Evolutionary conservation across 2,888 invertebrate species (phyloP).

Genomic region (Cerastoderma edule): DNA sequence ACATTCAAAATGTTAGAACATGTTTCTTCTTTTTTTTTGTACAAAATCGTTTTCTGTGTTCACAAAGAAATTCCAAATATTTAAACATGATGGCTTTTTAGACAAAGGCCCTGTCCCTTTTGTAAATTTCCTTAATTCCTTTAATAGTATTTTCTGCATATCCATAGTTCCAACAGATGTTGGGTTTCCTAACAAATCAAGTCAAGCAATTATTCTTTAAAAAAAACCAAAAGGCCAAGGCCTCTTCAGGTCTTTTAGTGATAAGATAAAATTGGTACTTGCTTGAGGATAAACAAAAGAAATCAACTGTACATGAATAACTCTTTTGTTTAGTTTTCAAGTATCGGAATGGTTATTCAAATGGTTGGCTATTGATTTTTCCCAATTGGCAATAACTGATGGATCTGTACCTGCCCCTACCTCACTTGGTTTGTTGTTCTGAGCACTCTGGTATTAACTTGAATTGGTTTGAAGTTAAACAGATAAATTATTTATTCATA

Average conservation of each 20-base stretch:
- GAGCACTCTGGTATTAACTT: constrained; percentile 16
- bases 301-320: background rate
- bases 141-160: background rate
- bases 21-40: too few species aligned
- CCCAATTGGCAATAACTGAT: background rate
- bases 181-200: background rate
- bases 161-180: too few species aligned
- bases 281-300: background rate
- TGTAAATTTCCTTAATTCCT: background rate
- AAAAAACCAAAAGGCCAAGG: background rate
- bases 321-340: background rate
- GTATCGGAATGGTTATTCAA: background rate
- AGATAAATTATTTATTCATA: background rate
- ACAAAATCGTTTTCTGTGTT: too few species aligned
- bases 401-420: background rate
- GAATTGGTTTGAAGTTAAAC: background rate
- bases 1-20: too few species aligned
- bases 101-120: too few species aligned
- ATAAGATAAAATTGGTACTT: background rate
- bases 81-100: too few species aligned
- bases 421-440: background rate
- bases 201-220: background rate
- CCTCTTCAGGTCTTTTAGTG: background rate
- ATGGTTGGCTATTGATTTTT: background rate
- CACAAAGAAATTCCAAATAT: too few species aligned